These are phyloP conservation scores for Tuberolachnus salignus DNA, from an alignment of 2,888 invertebrate species.

Conservation along the genomic window DNA sequence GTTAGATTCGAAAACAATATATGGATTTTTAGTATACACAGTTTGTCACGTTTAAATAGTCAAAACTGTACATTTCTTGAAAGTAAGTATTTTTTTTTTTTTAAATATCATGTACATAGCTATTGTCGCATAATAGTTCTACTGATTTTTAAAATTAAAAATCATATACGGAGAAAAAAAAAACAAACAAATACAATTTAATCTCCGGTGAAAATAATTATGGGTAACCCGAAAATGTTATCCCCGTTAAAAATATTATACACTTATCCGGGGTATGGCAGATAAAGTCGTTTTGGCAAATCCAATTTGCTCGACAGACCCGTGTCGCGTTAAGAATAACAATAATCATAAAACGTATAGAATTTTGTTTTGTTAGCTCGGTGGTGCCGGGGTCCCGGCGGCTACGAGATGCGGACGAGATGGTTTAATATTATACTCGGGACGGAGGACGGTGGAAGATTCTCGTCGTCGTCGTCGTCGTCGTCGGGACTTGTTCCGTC, in stretches of 20 bases:
- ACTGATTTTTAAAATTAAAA: too few species aligned
- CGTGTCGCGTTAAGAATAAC: conserved; percentile 10
- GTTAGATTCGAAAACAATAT: too few species aligned
- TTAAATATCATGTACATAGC: too few species aligned
- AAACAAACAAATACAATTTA: too few species aligned
- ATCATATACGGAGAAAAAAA: too few species aligned
- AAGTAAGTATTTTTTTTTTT: too few species aligned
- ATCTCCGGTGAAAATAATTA: neutral
- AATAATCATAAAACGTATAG: neutral
- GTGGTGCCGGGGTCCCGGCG: neutral
- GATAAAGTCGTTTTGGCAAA: neutral
- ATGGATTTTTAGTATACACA: too few species aligned
- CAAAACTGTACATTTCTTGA: too few species aligned
- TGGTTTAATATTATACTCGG: neutral
- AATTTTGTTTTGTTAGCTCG: neutral
- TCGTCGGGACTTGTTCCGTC: neutral
- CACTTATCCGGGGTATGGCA: neutral
- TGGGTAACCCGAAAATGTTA: neutral
- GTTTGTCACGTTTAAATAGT: too few species aligned
- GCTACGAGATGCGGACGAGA: neutral
- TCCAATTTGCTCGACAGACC: conserved; percentile 23
- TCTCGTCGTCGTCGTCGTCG: too few species aligned
- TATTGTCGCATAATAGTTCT: too few species aligned
- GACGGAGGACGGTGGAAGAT: neutral
- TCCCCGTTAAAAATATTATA: neutral